phyloP scores from a whole-genome alignment of 2,888 invertebrate species.

The Oscheius sp. region DNA sequence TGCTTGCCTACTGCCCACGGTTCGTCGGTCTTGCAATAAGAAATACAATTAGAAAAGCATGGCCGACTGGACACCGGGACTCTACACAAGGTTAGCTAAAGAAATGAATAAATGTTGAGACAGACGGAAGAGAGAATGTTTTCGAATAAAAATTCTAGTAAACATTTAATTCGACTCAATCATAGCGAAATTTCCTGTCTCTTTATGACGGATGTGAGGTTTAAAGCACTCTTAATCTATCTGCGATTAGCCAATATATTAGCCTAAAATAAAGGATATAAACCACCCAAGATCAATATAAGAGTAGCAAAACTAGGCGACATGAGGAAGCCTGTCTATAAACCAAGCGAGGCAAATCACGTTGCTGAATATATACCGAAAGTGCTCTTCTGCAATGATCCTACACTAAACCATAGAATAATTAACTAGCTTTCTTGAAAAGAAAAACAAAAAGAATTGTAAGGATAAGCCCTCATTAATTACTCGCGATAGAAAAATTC shows the following conservation, averaged over 20 bases:
- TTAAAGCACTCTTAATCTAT: too few relatives aligned
- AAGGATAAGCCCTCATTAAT: neutral
- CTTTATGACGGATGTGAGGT: too few relatives aligned
- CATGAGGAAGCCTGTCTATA: conserved; percentile 31
- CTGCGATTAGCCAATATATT: too few relatives aligned
- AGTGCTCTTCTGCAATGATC: neutral
- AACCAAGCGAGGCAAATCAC: conserved; percentile 23
- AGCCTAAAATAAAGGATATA: neutral
- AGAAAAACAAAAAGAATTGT: neutral
- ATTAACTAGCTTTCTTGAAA: neutral
- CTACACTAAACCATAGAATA: neutral
- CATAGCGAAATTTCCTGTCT: too few relatives aligned
- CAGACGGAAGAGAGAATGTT: too few relatives aligned
- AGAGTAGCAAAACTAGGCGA: conserved; percentile 28
- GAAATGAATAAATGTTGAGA: too few relatives aligned
- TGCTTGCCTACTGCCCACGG: conserved; percentile 26
- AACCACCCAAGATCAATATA: conserved; percentile 24
- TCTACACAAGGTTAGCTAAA: too few relatives aligned
- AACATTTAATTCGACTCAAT: too few relatives aligned
- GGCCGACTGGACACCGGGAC: conserved; percentile 14
- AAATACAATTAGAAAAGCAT: conserved; percentile 27
- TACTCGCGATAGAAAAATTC: too few relatives aligned
- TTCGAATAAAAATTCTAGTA: too few relatives aligned
- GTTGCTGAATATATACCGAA: conserved; percentile 10
- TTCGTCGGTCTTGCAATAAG: conserved; percentile 27